Evolutionary conservation across 2,888 invertebrate species (phyloP).

Genomic region (Drosophila diplacantha): DNA sequence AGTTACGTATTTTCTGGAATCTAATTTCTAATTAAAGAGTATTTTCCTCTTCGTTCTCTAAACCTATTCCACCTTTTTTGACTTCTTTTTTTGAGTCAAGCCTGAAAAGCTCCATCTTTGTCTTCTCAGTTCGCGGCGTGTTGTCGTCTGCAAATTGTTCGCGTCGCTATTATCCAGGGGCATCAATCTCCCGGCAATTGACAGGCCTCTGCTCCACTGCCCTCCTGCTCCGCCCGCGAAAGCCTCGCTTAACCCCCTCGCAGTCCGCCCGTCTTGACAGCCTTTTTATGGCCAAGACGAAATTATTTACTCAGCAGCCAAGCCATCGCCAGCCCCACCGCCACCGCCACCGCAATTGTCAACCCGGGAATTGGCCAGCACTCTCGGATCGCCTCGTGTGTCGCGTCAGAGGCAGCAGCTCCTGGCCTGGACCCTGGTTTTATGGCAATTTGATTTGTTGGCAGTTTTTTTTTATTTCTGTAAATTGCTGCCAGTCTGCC

Average conservation of each 20-base stretch:
- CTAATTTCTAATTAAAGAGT: neutral
- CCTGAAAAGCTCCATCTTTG: slow-evolving; percentile 23
- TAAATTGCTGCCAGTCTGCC: slow-evolving; percentile 59
- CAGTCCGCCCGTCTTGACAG: slow-evolving; percentile 13
- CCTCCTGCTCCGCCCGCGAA: neutral
- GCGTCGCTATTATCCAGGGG: slow-evolving; percentile 72
- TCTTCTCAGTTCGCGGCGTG: slow-evolving; percentile 46
- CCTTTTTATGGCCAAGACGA: slow-evolving; percentile 67
- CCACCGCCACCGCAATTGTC: slow-evolving; percentile 58
- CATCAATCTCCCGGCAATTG: slow-evolving; percentile 69
- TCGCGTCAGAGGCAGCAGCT: slow-evolving; percentile 17
- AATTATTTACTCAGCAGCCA: slow-evolving; percentile 63
- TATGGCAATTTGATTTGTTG: slow-evolving; percentile 69
- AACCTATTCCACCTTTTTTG: neutral
- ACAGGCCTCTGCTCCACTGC: slow-evolving; percentile 52
- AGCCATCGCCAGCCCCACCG: neutral
- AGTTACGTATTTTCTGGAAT: too few species aligned
- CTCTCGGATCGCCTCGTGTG: slow-evolving; percentile 28
- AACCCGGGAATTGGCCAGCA: slow-evolving; percentile 65
- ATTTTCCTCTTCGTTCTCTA: neutral
- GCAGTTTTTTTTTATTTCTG: slow-evolving; percentile 43
- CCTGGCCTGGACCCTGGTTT: slow-evolving; percentile 38
- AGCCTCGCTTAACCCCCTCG: slow-evolving; percentile 7
- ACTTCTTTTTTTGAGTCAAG: neutral
- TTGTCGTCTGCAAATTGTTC: slow-evolving; percentile 71